phyloP scores from a whole-genome alignment of 2,888 invertebrate genomes.

The Salpingus planirostris region DNA sequence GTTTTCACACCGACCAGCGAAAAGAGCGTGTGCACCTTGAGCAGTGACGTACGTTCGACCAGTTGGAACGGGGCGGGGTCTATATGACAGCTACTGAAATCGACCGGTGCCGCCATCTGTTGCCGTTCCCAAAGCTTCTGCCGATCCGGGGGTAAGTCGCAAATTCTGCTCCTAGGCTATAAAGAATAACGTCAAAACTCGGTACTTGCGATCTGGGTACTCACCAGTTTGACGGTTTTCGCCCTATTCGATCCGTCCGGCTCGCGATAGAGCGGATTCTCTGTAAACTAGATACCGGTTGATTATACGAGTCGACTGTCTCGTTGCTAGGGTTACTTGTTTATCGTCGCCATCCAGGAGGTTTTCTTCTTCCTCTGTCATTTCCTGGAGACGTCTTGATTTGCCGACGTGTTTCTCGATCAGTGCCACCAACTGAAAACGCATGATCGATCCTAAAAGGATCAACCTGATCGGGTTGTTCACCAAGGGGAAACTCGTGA shows the following conservation, averaged over 20 bases:
- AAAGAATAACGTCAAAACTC: conserved; percentile 2
- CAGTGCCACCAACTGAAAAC: conserved; percentile 73
- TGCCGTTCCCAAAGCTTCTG: conserved; percentile 86
- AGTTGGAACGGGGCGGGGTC: conserved; percentile 96
- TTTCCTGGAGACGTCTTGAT: conserved; percentile 49
- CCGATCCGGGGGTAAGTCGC: conserved; percentile 82
- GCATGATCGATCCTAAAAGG: conserved; percentile 83
- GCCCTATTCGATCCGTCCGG: background rate
- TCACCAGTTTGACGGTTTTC: background rate
- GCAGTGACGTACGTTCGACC: conserved; percentile 81
- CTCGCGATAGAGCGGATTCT: conserved; percentile 2
- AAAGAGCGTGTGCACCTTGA: conserved; percentile 71
- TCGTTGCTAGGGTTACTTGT: too few relatives aligned
- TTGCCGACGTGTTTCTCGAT: conserved; percentile 78
- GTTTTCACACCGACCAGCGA: conserved; percentile 85
- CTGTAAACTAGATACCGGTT: conserved; percentile 7
- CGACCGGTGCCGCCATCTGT: conserved; percentile 71
- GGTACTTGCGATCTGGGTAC: background rate
- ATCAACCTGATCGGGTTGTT: conserved; percentile 84
- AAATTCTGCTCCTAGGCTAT: conserved; percentile 74
- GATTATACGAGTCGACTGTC: too few relatives aligned
- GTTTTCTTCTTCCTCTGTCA: conserved; percentile 5
- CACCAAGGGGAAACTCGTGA: conserved; percentile 82
- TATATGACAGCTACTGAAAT: conserved; percentile 67
- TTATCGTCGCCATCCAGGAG: too few relatives aligned